Conservation (phyloP, 2,113 vertebrate genomes). For the Chaetodon trifascialis region DNA sequence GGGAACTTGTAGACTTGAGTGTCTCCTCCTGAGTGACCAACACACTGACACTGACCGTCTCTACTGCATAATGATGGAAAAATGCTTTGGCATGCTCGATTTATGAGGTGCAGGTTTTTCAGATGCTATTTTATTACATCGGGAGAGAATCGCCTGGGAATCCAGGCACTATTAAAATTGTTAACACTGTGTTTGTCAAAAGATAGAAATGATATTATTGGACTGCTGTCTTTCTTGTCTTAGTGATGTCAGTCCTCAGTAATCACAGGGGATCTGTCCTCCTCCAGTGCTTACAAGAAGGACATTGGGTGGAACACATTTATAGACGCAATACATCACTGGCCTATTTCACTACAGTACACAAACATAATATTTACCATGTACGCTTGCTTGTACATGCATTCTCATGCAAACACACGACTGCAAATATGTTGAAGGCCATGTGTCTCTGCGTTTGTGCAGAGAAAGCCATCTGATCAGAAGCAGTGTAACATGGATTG, state of each 20-base stretch:
- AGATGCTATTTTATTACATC: constrained; percentile 28
- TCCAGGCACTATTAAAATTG: constrained; percentile 35
- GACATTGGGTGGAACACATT: constrained; percentile 33
- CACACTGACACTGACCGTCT: constrained; percentile 13
- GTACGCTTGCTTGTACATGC: constrained; percentile 5
- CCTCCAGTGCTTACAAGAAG: neutral
- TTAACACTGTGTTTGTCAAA: constrained; percentile 41
- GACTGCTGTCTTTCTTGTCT: constrained; percentile 18
- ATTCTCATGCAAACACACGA: constrained; percentile 23
- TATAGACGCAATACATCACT: constrained; percentile 17
- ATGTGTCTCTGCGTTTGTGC: neutral
- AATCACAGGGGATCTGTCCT: constrained; percentile 21
- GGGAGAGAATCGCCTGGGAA: constrained; percentile 7
- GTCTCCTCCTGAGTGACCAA: constrained; percentile 16
- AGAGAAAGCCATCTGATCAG: constrained; percentile 32
- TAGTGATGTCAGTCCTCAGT: constrained; percentile 21
- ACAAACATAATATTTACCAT: constrained; percentile 5
- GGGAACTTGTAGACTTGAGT: neutral
- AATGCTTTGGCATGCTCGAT: constrained; percentile 21
- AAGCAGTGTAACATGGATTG: neutral
- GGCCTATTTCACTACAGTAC: constrained; percentile 11
- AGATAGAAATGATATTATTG: constrained; percentile 2
- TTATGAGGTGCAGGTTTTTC: constrained; percentile 45
- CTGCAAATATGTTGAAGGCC: neutral
- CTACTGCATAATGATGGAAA: constrained; percentile 38